Base-by-base conservation (phyloP, 2,797 vertebrate genomes). In the Labeo calbasu region DNA sequence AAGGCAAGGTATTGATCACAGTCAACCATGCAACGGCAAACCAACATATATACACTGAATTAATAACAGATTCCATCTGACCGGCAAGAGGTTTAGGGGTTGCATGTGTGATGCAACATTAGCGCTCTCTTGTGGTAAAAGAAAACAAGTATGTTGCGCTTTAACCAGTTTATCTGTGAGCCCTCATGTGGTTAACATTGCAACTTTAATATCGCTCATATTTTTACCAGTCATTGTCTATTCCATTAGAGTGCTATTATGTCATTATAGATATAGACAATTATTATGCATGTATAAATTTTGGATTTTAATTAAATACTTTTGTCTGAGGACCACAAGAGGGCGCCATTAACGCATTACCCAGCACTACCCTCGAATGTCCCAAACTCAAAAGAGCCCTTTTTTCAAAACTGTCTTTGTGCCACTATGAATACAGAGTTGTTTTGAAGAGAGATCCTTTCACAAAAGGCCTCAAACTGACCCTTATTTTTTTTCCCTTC, bases 361-460 rank as follows among this genome's bases (percentile, higher is more conserved):
- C 14, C 78, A 70, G 2, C 32, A 43, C 9, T 19, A 28, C 25
- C 12, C 23, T 46, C 53, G n/a, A 59, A 36, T 40, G 43, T 32
- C 23, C 5, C 5, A 8, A 43, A 53, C 28, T 55, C 63, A 68
- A 66, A 19, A 79, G 43, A 46, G 19, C 57, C 15, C 53, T 2
- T 40, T 59, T 43, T n/a, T 13, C 28, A 61, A 25, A 79, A 51
- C 13, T 15, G 46, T 40, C 63, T 80, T 40, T 80, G 78, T 80
- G 63, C 46, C 46, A 51, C 19, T 17, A 15, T 40, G 78, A 79
- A 79, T 50, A 66, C 77, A 66, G 25, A 65, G 61, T 32, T 79
- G 59, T 66, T 66, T 79, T 79, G 61, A 79, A 79, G 17, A 79
- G 61, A 68, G 25, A 40, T 69, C 61, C 78, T 51, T 80, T 79